Base-by-base conservation (phyloP, 1,140 invertebrate genomes). In the Linepithema humile region DNA sequence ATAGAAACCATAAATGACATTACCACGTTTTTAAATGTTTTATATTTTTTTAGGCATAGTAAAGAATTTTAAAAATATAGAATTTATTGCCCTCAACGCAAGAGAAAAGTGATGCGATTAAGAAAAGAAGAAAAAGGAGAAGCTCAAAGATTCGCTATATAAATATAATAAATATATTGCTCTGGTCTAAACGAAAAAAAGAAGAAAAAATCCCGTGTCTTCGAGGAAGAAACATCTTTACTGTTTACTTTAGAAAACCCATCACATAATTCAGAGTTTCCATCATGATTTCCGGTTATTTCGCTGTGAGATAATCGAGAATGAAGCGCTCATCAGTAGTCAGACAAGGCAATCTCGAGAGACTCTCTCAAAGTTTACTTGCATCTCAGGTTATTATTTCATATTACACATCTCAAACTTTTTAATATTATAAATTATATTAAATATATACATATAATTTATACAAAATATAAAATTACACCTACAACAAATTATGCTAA, bases 251-350 rank as follows among this genome's bases (percentile, higher is more conserved):
- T 26, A 45, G 48, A 78, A 78, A 64, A 75, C 59, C 32, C 40
- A 38, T 82, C 62, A 65, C 60, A 53, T 74, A 73, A 82, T 48
- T 74, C 80, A 6, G 43, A 74, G 38, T 40, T 80, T 82, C 20
- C 82, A 38, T 45, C 59, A 48, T 50, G 80, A 89, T 84, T 88
- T 91, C 88, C 89, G 86, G 86, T 84, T 85, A 87, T 84, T 88
- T 87, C 40, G 65, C 57, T 73, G 64, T 60, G 77, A 57, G 65
- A 80, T 55, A 59, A 6, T 5, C 32, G 74, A 65, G 72, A 74
- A 55, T 48, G 77, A 69, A 75, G 29, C 20, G 82, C 88, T 91
- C 89, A 90, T 91, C 89, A 89, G 87, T 89, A 91, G 84, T 91
- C 88, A 65, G 77, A 57, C 53, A 53, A 65, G 45, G 67, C 69